Evolutionary conservation across 2,888 invertebrate species (phyloP), one percentile per base, ranked within the genome.

Genomic region (Polymixis flavicincta): DNA sequence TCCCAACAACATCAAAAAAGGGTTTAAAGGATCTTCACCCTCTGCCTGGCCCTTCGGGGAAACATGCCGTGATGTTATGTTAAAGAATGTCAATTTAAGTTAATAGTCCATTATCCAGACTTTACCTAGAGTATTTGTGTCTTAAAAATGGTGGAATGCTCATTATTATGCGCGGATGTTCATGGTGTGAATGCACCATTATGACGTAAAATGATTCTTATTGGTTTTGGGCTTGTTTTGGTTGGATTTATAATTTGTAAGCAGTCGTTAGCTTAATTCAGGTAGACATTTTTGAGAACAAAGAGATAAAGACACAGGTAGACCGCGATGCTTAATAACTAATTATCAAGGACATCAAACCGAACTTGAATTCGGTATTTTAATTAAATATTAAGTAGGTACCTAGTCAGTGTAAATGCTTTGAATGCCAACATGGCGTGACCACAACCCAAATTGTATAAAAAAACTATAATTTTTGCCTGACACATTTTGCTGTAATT

Each of bases 401-500:
- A 54, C 1, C 3, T 37, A 50, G 22, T 45, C n/a, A 17, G 22
- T 25, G n/a, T 13, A 14, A 48, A 57, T 48, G 5, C 19, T 66
- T 66, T 42, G 19, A 59, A 13, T 13, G 7, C 14, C 50, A 32
- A 45, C 9, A 78, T 52, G 59, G 22, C 32, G 32, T 50, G 28
- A 37, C 14, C 22, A 9, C 32, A 52, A 60, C 4, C 11, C 5
- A 28, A 73, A 74, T 52, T 25, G 7, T 1, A 9, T 42, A 42
- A 9, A 80, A 72, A 61, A 61, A 55, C 6, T 50, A 25, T 42
- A n/a, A 9, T 77, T 77, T 59, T 60, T 78, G 45, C 4, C 17
- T 25, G 22, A 11, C 55, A 42, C n/a, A n/a, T 22, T 22, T 55
- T 50, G n/a, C 32, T 25, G 19, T 50, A 55, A 55, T 63, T 55